Base-by-base conservation (phyloP, 1,140 invertebrate genomes). In the Lerema accius region DNA sequence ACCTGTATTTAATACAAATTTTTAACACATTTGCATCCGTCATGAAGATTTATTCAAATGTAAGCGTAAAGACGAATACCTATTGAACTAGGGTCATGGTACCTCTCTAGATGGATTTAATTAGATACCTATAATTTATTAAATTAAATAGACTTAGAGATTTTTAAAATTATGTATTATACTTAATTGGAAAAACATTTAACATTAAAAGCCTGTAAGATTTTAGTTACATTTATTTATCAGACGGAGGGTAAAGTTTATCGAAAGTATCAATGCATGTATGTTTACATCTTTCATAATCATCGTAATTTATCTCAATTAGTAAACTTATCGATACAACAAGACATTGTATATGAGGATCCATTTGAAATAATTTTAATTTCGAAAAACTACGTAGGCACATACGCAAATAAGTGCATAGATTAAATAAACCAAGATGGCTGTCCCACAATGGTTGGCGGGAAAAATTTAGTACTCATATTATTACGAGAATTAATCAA, bases 401-500 rank as follows among this genome's bases (percentile, higher is more conserved):
- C 7, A 9, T 23, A 23, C 19, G 28, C 9, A 32, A 32, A 32
- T 9, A n/a, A 23, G 53, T 23, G 53, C 53, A 23, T 32, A 45
- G 23, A 16, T 58, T 58, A 46, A 35, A n/a, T 4, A 64, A 60
- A 64, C 50, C 65, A 75, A 78, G 50, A 77, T 70, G 73, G 67
- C 63, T 26, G 68, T 65, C 43, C 50, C 49, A 82, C 76, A 82
- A 82, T 77, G 62, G 49, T 42, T 71, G 60, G 60, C 63, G 71
- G 65, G 60, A 77, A 80, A 63, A 69, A 56, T 32, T 9, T 4
- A 7, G 28, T 32, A 9, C 28, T 32, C 28, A 67, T 70, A 69
- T 76, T 80, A 80, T 76, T 83, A 80, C 71, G 55, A 46, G 62
- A 76, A 82, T 82, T 78, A 79, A 79, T 85, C 69, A 77, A 55